phyloP scores from a whole-genome alignment of 2,113 vertebrate species.

The Conger conger region DNA sequence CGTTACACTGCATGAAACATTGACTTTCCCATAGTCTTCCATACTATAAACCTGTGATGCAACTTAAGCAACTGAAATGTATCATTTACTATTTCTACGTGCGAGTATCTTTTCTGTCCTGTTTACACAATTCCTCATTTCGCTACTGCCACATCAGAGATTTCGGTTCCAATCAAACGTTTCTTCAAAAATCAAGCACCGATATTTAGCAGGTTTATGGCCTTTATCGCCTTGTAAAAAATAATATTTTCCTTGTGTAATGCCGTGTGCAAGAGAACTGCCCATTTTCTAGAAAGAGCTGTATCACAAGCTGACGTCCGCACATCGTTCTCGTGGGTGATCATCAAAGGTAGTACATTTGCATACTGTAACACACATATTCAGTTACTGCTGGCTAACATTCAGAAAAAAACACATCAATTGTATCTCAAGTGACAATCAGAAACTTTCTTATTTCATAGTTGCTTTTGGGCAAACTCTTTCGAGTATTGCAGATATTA shows the following conservation, averaged over 20 bases:
- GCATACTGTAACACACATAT: background rate
- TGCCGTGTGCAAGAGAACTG: background rate
- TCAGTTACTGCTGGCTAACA: background rate
- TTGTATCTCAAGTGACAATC: conserved; percentile 4
- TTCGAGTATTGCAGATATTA: background rate
- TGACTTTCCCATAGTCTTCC: background rate
- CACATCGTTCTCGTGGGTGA: background rate
- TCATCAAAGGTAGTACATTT: background rate
- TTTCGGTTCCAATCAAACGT: background rate
- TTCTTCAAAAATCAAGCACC: background rate
- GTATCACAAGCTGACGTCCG: background rate
- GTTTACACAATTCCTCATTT: background rate
- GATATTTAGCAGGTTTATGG: background rate
- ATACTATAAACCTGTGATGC: background rate
- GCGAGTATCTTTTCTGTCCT: background rate
- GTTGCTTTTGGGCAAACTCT: background rate
- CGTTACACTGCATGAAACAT: conserved; percentile 1
- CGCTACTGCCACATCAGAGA: background rate
- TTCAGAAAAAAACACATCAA: background rate
- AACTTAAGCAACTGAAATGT: background rate
- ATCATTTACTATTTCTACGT: background rate
- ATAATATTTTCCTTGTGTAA: background rate
- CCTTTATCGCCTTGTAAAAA: background rate
- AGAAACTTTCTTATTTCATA: background rate
- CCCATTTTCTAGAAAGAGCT: background rate